phyloP scores from a whole-genome alignment of 2,113 vertebrate genomes.

The Mirza zaza region DNA sequence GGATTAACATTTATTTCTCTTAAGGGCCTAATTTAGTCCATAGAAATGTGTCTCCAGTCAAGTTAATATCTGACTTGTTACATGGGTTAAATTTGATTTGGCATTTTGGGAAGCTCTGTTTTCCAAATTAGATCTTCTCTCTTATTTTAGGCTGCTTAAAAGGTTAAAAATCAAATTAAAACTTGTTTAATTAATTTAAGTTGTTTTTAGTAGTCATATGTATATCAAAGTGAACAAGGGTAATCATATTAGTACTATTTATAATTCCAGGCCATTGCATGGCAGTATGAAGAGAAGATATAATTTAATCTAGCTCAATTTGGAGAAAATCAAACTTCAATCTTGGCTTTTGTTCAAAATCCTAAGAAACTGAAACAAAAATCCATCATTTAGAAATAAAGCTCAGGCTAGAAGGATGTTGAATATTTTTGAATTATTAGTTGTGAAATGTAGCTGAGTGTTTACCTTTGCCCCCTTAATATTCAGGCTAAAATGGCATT shows the following conservation, averaged over 20 bases:
- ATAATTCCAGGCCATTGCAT: slow-evolving; percentile 56
- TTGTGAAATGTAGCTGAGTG: background rate
- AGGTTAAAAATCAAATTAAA: slow-evolving; percentile 79
- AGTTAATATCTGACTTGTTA: slow-evolving; percentile 57
- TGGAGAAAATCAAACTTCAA: slow-evolving; percentile 58
- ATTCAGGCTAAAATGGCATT: background rate
- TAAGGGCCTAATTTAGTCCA: background rate
- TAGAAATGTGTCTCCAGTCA: slow-evolving; percentile 48
- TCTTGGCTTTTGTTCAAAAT: slow-evolving; percentile 44
- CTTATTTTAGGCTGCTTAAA: slow-evolving; percentile 75
- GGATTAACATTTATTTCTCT: background rate
- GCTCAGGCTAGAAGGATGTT: slow-evolving; percentile 7
- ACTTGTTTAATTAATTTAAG: slow-evolving; percentile 76
- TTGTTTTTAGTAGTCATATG: slow-evolving; percentile 64
- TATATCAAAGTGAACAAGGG: slow-evolving; percentile 67
- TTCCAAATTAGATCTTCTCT: slow-evolving; percentile 72
- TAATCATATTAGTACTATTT: slow-evolving; percentile 75
- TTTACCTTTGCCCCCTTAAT: background rate
- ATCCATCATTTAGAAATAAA: slow-evolving; percentile 34
- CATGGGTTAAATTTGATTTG: slow-evolving; percentile 49
- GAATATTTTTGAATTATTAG: background rate
- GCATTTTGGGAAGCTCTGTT: slow-evolving; percentile 26
- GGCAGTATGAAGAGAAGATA: slow-evolving; percentile 71
- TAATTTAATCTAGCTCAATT: slow-evolving; percentile 72
- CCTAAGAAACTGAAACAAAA: slow-evolving; percentile 49